Percentiles rank a stretch among this genome's conserved stretches.
Conservation (phyloP, 2,797 vertebrate species). For the Nyctalus aviator region DNA sequence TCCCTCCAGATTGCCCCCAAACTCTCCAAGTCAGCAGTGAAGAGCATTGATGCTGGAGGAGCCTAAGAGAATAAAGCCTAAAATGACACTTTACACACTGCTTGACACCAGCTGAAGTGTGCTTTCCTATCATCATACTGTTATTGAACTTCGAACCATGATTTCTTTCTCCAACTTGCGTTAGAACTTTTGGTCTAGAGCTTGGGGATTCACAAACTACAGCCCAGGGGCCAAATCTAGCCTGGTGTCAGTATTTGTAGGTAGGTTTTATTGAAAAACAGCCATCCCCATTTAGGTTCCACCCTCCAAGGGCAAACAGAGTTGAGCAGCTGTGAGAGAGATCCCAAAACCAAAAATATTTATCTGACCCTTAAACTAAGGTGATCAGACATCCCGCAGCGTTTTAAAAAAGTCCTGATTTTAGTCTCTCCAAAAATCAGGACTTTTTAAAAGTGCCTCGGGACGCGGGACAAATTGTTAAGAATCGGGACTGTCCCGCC, state of each 20-base stretch:
- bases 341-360: not conserved
- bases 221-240: not conserved
- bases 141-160: not conserved
- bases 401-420: no score
- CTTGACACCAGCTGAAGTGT: not conserved
- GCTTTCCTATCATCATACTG: not conserved
- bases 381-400: no score
- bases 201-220: not conserved
- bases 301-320: not conserved
- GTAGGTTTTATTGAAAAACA: not conserved
- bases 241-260: not conserved
- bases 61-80: not conserved
- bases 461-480: no score
- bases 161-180: not conserved
- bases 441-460: no score
- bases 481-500: no score
- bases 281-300: not conserved
- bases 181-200: not conserved
- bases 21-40: accelerated
- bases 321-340: not conserved
- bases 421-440: no score
- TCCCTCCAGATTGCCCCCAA: not conserved
- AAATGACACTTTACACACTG: accelerated
- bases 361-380: not conserved
- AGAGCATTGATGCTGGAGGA: accelerated